A percentile compares a stretch with the other conserved stretches of the same genome.
These are phyloP conservation scores for Dermochelys coriacea DNA, from an alignment of 2,797 vertebrate genomes.

Conservation along the genomic window DNA sequence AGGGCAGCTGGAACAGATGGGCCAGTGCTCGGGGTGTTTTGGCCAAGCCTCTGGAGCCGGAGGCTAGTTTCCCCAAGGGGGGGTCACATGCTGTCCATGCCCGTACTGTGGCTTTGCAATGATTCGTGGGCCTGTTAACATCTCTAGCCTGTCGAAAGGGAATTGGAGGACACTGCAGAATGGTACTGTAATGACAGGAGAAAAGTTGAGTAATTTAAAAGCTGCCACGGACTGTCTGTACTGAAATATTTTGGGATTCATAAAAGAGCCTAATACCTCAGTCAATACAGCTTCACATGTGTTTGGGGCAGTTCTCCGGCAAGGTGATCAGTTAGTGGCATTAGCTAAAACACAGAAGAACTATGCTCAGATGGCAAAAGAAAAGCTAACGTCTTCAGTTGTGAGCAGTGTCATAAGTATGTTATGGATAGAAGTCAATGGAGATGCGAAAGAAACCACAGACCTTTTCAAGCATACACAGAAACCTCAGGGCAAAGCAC, in stretches of 20 bases:
- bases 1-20: no score
- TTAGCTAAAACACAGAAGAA: neutral
- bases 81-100: no score
- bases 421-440: neutral
- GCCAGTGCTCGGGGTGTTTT: no score
- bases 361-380: neutral
- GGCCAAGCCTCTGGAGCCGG: no score
- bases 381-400: neutral
- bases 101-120: neutral
- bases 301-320: neutral
- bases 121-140: neutral
- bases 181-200: neutral
- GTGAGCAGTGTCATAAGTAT: neutral
- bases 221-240: neutral
- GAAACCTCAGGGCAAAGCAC: neutral
- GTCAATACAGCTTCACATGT: neutral
- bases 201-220: neutral
- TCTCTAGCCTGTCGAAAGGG: neutral
- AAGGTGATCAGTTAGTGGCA: neutral
- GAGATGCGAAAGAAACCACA: neutral
- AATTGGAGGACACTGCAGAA: neutral
- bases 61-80: no score
- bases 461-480: neutral
- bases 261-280: neutral
- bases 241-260: neutral